These are phyloP conservation scores for Coracopsis vasa DNA, from an alignment of 2,113 vertebrate genomes.

Conservation along the genomic window DNA sequence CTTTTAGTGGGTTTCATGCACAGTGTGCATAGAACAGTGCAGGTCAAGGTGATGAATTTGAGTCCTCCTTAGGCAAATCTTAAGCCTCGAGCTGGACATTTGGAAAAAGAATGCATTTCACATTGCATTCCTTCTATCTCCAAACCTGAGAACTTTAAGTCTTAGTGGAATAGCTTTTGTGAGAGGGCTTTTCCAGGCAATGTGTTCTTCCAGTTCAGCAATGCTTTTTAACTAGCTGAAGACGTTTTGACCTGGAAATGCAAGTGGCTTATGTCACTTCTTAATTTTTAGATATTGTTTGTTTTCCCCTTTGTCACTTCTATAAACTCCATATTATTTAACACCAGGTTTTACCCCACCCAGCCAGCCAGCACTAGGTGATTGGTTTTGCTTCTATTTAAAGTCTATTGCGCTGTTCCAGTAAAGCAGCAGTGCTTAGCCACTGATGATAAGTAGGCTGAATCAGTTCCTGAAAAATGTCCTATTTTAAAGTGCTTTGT, in stretches of 20 bases:
- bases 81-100: neutral
- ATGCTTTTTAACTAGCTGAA: neutral
- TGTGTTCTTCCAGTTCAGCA: neutral
- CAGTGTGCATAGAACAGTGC: neutral
- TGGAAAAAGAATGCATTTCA: neutral
- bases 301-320: neutral
- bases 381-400: neutral
- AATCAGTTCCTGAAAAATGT: slow-evolving; percentile 56
- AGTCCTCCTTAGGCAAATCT: neutral
- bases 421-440: slow-evolving; percentile 34
- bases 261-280: neutral
- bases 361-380: neutral
- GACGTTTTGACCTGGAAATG: neutral
- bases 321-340: neutral
- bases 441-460: slow-evolving; percentile 38
- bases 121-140: neutral
- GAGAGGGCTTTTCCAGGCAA: neutral
- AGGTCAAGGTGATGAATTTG: neutral
- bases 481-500: slow-evolving; percentile 51
- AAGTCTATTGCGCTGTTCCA: slow-evolving; percentile 23
- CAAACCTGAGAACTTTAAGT: neutral
- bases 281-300: neutral
- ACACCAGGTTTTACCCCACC: neutral
- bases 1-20: neutral
- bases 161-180: neutral